Evolutionary conservation across 2,888 invertebrate genomes (phyloP), one percentile per base, ranked within the genome.

Genomic region (Pecten maximus): DNA sequence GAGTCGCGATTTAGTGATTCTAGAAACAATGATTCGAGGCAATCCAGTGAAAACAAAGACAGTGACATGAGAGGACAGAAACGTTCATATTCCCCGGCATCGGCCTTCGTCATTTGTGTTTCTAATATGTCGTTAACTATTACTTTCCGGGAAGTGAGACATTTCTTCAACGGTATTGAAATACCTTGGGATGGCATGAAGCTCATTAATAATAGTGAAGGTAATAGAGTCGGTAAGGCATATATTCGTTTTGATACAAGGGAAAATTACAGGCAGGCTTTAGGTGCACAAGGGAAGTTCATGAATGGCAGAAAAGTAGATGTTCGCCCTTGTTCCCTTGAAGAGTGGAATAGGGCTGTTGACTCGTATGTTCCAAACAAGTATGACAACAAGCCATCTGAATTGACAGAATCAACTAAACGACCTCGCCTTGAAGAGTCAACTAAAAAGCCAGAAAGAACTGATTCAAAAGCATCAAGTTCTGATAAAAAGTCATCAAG

Each of bases 131-230:
- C 98, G 6, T 97, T 98, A 35, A 97, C 97, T 92, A 98, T 98
- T 0, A 98, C 98, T 87, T 98, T 98, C 96, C 98, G 98, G 74
- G 99, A 99, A 95, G 97, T 99, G 0, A 97, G 98, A 19, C 98
- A 98, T 90, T 98, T 99, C 95, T 99, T 99, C 96, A 97, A 98
- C 8, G 98, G 98, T 87, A 97, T 98, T 87, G 97, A 97, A 93
- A 98, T 99, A 91, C 98, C 98, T 87, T 98, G 98, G 94, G 98
- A 98, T 94, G 98, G 98, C 23, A 98, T 99, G 89, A 99, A 99
- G 96, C 97, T 99, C 96, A 98, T 98, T 19, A 98, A 98, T 95
- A 98, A 98, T 96, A 97, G 97, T 74, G 97, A 97, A 93, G 99
- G 99, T 0, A 97, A 98, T 40, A 97, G 98, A 48, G 98, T 98